phyloP scores from a whole-genome alignment of 2,888 invertebrate species.

The Alloplasta piceator region DNA sequence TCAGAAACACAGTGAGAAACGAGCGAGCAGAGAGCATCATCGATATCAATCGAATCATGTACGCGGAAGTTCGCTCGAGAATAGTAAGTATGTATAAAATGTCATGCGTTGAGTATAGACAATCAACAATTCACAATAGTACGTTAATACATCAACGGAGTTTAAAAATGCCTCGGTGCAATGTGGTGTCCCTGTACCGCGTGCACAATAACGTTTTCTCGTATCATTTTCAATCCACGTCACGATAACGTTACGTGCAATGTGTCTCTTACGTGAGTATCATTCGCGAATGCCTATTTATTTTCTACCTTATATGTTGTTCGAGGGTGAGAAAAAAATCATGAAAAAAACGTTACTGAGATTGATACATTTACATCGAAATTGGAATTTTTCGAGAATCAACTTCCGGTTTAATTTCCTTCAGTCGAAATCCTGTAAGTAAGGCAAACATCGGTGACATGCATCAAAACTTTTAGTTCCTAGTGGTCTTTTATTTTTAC shows the following conservation, averaged over 20 bases:
- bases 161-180: constrained; percentile 32
- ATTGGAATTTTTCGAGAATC: too few relatives aligned
- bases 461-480: too few relatives aligned
- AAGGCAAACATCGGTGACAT: too few relatives aligned
- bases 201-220: background rate
- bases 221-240: constrained; percentile 68
- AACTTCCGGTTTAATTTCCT: too few relatives aligned
- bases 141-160: constrained; percentile 36
- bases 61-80: constrained; percentile 80
- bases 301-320: constrained; percentile 7
- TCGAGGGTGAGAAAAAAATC: constrained; percentile 30
- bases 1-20: too few relatives aligned
- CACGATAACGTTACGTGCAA: constrained; percentile 81
- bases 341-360: background rate
- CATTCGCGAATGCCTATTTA: constrained; percentile 26
- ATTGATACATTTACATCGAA: too few relatives aligned
- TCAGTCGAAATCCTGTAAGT: too few relatives aligned
- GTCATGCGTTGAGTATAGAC: constrained; percentile 53
- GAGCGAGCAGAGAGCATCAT: constrained; percentile 48
- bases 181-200: constrained; percentile 25
- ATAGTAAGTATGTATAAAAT: constrained; percentile 76
- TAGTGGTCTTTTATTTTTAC: too few relatives aligned
- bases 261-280: constrained; percentile 71
- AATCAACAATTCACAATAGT: constrained; percentile 27
- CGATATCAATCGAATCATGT: constrained; percentile 77